A percentile compares a stretch with the other conserved stretches of the same genome.
Evolutionary conservation across 2,888 invertebrate genomes (phyloP).

Genomic region (Hybos culiciformis): DNA sequence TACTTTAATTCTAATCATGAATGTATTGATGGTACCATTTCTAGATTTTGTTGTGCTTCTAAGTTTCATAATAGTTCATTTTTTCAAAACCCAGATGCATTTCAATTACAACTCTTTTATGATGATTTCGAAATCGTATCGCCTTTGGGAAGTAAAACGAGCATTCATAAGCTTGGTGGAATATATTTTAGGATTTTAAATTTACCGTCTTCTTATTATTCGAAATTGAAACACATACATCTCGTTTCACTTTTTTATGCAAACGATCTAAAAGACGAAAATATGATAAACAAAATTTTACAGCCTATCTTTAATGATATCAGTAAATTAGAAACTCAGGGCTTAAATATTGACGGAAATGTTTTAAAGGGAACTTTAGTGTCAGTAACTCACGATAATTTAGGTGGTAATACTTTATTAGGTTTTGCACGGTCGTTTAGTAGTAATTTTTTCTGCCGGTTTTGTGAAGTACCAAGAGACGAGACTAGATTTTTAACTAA

Average conservation of each 20-base stretch:
- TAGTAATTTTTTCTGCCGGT: conserved; percentile 1
- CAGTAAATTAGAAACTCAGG: neutral
- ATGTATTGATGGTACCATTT: too few species aligned
- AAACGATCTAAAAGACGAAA: neutral
- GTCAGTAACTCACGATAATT: neutral
- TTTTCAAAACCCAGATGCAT: too few species aligned
- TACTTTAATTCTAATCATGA: too few species aligned
- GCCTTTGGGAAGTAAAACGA: neutral
- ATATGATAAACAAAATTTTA: neutral
- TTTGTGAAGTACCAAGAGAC: conserved; percentile 1
- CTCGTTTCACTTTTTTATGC: conserved; percentile 4
- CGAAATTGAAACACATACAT: neutral
- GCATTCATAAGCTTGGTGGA: conserved; percentile 1
- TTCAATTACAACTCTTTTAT: too few species aligned
- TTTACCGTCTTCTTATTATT: neutral
- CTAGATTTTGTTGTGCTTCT: too few species aligned
- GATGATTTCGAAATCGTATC: too few species aligned
- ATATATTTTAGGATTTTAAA: conserved; percentile 1
- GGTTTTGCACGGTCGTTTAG: conserved; percentile 2
- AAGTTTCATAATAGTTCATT: too few species aligned
- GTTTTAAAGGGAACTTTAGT: neutral
- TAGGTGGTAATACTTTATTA: neutral
- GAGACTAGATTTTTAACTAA: too few species aligned
- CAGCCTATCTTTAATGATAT: neutral
- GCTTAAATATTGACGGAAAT: neutral